Base-by-base conservation (phyloP, 1,140 invertebrate genomes). In the Hesperophylax magnus region DNA sequence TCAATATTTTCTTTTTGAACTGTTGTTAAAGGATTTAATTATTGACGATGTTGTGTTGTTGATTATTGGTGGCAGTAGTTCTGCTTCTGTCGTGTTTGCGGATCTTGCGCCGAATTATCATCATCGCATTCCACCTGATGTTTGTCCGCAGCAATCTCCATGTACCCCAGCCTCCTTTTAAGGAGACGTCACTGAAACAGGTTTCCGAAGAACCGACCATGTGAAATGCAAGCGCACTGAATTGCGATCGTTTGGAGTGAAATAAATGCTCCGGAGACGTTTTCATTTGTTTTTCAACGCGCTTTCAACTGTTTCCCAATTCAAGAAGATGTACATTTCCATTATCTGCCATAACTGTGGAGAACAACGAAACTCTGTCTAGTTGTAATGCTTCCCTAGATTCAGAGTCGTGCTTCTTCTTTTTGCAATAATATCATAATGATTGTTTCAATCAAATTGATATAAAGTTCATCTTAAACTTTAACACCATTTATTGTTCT, bases 91-190 rank as follows among this genome's bases (percentile, higher is more conserved):
- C 63, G 63, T 8, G 17, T 67, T 67, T 65, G 61, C 2, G 61
- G 18, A 27, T 27, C 61, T 14, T 11, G 14, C 67, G n/a, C 39
- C 67, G 71, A 74, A 75, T 75, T 58, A 75, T 58, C 39, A 53
- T 22, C 52, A n/a, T 20, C 69, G 18, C 71, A 75, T 75, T 75
- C 71, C 71, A 75, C 71, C 71, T 75, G 71, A 74, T 58, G 71
- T 75, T 58, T 54, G 71, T 22, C 54, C 24, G 71, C 71, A 27
- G 53, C 71, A 58, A 56, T 75, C 71, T 27, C 11, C 9, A 75
- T 58, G 24, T 56, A 58, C 27, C 31, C 71, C 71, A 56, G 52
- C 22, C 20, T 27, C 71, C 71, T 17, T 75, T 75, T 75, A 75
- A 75, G 71, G 71, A 74, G 27, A 75, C 52, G 53, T 75, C 71